Conservation (phyloP, 2,113 vertebrate species). For the Oplegnathus fasciatus region DNA sequence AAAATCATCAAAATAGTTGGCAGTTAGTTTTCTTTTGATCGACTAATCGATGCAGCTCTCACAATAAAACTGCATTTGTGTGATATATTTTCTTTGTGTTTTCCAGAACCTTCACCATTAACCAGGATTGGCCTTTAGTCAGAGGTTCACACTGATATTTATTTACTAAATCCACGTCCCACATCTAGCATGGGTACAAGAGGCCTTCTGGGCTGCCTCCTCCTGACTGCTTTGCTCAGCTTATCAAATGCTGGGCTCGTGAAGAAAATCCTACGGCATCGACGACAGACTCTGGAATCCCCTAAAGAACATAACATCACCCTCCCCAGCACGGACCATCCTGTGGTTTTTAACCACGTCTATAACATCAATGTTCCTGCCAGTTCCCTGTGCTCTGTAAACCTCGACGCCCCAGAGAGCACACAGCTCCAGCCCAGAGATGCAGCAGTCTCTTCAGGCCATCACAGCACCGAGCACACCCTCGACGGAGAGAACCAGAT, state of each 20-base stretch:
- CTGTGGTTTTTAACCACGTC: slow-evolving; percentile 94
- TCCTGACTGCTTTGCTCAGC: slow-evolving; percentile 82
- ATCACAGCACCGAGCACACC: slow-evolving; percentile 86
- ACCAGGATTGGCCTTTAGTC: slow-evolving; percentile 15
- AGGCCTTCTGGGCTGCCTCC: slow-evolving; percentile 78
- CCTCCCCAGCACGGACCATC: slow-evolving; percentile 86
- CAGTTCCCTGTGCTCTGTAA: slow-evolving; percentile 89
- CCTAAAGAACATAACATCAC: slow-evolving; percentile 83
- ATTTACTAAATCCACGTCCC: slow-evolving; percentile 23
- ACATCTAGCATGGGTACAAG: slow-evolving; percentile 84
- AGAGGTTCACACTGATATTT: slow-evolving; percentile 36
- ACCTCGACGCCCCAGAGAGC: slow-evolving; percentile 86
- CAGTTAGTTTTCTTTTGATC: neutral
- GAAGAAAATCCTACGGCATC: slow-evolving; percentile 89
- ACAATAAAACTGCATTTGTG: neutral
- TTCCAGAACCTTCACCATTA: slow-evolving; percentile 50
- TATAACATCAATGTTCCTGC: slow-evolving; percentile 94
- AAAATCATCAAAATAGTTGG: neutral
- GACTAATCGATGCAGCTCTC: neutral
- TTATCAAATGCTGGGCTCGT: slow-evolving; percentile 86
- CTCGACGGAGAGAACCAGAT: slow-evolving; percentile 92
- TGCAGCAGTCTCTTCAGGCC: slow-evolving; percentile 64
- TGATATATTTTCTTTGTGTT: slow-evolving; percentile 23
- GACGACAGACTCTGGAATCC: slow-evolving; percentile 71
- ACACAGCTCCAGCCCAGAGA: slow-evolving; percentile 74